Evolutionary conservation across 2,113 vertebrate genomes (phyloP).

Genomic region (Opisthocomus hoazin): DNA sequence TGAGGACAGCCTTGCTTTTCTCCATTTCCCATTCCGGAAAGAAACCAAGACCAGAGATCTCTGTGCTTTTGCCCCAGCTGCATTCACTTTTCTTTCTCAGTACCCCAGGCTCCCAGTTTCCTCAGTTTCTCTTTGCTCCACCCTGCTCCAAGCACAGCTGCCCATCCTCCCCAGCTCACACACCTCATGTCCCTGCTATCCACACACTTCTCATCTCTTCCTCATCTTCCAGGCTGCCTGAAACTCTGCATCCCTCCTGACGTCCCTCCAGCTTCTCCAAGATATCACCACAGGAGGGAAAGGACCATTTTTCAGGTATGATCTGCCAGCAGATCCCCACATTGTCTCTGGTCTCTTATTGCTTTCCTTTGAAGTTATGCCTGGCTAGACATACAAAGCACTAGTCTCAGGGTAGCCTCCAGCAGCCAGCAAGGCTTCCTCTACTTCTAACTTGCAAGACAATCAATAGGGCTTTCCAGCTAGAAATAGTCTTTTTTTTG

Average conservation of each 20-base stretch:
- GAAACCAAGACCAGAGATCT: neutral
- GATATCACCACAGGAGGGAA: neutral
- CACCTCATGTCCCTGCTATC: fast-evolving
- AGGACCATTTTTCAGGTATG: neutral
- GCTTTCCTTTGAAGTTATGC: neutral
- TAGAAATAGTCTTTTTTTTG: neutral
- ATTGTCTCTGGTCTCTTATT: neutral
- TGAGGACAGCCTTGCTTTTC: neutral
- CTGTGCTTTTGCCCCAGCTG: neutral
- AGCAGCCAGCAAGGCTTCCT: neutral
- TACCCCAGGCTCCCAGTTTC: neutral
- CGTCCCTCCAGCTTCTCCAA: neutral
- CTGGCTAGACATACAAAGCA: neutral
- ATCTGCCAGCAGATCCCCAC: neutral
- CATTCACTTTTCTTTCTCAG: neutral
- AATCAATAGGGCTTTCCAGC: neutral
- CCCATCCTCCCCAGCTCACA: neutral
- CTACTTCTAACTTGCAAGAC: neutral
- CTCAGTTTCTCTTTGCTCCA: neutral
- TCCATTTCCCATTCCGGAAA: neutral
- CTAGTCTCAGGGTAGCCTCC: neutral
- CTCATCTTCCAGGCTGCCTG: neutral
- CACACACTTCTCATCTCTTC: neutral
- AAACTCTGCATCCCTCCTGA: neutral
- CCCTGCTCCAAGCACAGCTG: neutral